These are phyloP conservation scores for Pollenia amentaria DNA, from an alignment of 2,888 invertebrate genomes.

Conservation along the genomic window DNA sequence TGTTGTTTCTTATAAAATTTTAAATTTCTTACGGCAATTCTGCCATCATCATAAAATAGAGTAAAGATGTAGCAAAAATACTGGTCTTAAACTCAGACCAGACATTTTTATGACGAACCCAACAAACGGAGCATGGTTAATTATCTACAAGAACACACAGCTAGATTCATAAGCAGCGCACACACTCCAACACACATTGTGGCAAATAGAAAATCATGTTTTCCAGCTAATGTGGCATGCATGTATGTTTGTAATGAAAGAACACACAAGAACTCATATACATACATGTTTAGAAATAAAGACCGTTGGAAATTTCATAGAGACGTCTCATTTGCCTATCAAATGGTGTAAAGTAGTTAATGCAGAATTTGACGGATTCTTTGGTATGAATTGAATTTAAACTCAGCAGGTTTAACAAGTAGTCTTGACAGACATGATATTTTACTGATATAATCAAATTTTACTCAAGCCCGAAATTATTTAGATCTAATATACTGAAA, in stretches of 20 bases:
- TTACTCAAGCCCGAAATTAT: no score
- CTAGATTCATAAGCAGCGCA: neutral
- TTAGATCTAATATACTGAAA: no score
- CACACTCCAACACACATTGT: neutral
- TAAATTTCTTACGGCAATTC: conserved; percentile 56
- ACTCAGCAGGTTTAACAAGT: no score
- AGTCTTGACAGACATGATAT: no score
- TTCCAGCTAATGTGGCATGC: neutral
- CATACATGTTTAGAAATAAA: neutral
- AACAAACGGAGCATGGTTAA: conserved; percentile 56
- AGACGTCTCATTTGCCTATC: neutral
- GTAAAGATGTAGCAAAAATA: neutral
- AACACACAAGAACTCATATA: conserved; percentile 2
- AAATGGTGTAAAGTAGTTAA: neutral
- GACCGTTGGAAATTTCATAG: neutral
- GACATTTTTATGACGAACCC: conserved; percentile 60
- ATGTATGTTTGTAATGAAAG: neutral
- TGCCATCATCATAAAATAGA: conserved; percentile 5
- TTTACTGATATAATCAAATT: no score
- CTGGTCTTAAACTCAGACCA: conserved; percentile 34
- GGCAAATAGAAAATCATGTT: conserved; percentile 1
- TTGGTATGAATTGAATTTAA: no score
- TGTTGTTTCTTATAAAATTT: conserved; percentile 46
- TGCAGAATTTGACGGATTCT: no score
- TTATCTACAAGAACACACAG: conserved; percentile 39